These are phyloP conservation scores for Molossus alvarezi DNA, from an alignment of 2,797 vertebrate species.

Conservation along the genomic window DNA sequence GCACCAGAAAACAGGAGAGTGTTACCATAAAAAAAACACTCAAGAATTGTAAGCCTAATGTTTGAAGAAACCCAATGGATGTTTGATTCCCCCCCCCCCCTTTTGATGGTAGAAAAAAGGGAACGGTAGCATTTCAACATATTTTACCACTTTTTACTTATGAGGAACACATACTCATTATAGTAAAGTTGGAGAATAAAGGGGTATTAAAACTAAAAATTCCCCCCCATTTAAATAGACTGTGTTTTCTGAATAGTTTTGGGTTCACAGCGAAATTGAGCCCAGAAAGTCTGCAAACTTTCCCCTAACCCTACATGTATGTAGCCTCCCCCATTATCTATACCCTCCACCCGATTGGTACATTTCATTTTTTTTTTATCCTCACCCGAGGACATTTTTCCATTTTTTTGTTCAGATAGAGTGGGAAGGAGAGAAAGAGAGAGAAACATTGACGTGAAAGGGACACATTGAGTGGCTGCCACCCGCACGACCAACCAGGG, in stretches of 20 bases:
- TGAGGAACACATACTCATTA: background rate
- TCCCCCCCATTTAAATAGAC: background rate
- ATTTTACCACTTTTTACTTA: constrained; percentile 9
- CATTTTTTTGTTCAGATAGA: no score
- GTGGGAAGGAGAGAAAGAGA: no score
- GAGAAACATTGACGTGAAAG: no score
- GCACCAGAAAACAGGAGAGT: background rate
- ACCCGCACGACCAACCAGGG: no score
- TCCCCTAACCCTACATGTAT: background rate
- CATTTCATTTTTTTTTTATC: background rate
- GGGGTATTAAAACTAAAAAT: background rate
- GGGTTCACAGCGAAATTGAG: background rate
- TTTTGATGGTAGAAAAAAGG: background rate
- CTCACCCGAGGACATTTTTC: no score
- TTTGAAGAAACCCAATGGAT: background rate
- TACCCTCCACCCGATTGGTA: background rate
- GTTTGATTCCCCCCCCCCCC: background rate
- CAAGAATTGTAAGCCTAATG: background rate
- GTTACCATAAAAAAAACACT: background rate
- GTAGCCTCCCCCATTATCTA: background rate
- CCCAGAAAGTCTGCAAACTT: background rate
- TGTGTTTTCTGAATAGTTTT: constrained; percentile 48
- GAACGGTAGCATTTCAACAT: background rate
- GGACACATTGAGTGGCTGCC: no score
- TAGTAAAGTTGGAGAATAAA: background rate